Evolutionary conservation across 2,888 invertebrate species (phyloP), one percentile per base, ranked within the genome.

Genomic region (Villa cingulata): DNA sequence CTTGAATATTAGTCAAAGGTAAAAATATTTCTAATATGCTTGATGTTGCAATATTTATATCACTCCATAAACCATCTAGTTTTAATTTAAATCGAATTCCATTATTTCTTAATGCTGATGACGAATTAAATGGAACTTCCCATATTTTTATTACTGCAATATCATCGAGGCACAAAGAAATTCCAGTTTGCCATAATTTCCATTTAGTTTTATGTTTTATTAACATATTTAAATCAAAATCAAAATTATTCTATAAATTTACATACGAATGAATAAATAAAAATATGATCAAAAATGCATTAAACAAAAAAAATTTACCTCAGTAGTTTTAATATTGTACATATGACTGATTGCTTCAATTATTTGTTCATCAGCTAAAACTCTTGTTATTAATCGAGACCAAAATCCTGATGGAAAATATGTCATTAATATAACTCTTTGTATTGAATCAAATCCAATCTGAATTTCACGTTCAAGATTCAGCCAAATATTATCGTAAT

Each of bases 321-420:
- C 84, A 59, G 81, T 77, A 59, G 81, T 77, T 1, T 86, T 83
- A 12, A 83, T 71, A 10, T 74, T 72, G 59, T 90, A 84, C 55
- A 86, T 80, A 0, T 77, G 74, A 54, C 83, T 73, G 0, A 89
- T 81, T 14, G 86, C 84, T 52, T 83, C 83, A 0, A 84, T 80
- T 17, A 91, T 81, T 32, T 83, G 78, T 55, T 86, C 83, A 63
- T 96, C 96, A 0, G 92, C 92, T 48, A 96, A 71, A 51, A 95
- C 79, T n/a, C 96, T 72, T 0, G 94, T 89, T 52, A 91, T 86
- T 19, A 98, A 76, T 2, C 97, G 74, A 1, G 96, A 87, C 96
- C 97, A 98, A 72, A 98, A 97, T 1, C 97, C 97, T 54, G 90
- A 86, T 1, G 98, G 98, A 63, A 97, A 91, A 71, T 98, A 98